Conservation (phyloP, 2,888 invertebrate species). For the Pachliopta kotzebuea region DNA sequence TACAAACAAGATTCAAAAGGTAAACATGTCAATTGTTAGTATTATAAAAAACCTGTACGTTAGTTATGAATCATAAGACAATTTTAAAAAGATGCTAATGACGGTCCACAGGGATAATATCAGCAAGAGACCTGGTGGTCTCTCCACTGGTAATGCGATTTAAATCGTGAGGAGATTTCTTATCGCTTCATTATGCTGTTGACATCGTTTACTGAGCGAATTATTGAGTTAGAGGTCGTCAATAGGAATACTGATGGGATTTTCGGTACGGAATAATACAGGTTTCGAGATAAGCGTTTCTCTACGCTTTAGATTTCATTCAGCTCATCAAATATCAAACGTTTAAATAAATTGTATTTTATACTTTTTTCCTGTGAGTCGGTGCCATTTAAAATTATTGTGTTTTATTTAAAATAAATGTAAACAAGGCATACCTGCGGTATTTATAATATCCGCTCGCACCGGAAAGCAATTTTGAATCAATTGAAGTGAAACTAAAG, state of each 20-base stretch:
- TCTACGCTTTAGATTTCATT: too few relatives aligned
- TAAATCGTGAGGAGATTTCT: conserved; percentile 41
- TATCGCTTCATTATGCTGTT: conserved; percentile 36
- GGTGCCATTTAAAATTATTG: too few relatives aligned
- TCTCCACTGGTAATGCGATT: conserved; percentile 31
- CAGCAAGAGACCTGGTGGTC: too few relatives aligned
- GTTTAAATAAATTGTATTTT: too few relatives aligned
- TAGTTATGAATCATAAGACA: conserved; percentile 2
- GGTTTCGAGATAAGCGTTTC: too few relatives aligned
- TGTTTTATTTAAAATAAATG: too few relatives aligned
- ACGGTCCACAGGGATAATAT: conserved; percentile 33
- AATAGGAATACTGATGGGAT: conserved; percentile 30
- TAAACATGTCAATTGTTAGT: too few relatives aligned
- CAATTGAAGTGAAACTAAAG: conserved; percentile 15
- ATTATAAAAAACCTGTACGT: too few relatives aligned
- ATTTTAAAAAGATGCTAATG: conserved; percentile 23
- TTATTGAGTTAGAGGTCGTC: conserved; percentile 34
- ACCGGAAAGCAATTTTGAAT: conserved; percentile 20
- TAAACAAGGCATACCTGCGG: too few relatives aligned
- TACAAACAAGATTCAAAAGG: too few relatives aligned
- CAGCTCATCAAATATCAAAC: too few relatives aligned
- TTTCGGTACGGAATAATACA: conserved; percentile 14
- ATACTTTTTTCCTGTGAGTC: too few relatives aligned
- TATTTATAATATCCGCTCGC: conserved; percentile 16
- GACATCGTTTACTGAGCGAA: conserved; percentile 37